phyloP scores from a whole-genome alignment of 2,888 invertebrate species.

The Melieria picta region DNA sequence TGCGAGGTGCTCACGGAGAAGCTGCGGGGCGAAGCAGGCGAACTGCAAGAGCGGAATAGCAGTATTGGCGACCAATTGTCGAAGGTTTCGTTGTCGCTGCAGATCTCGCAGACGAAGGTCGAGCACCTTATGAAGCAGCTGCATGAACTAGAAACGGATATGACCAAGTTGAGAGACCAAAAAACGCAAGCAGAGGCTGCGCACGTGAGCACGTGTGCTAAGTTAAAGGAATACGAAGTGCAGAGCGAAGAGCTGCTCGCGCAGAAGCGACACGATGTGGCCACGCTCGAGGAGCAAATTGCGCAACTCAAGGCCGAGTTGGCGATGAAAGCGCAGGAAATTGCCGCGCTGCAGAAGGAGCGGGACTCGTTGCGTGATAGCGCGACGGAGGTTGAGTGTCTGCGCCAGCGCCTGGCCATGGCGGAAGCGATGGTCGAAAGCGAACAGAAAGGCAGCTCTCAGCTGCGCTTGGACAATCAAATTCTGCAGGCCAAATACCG shows the following conservation, averaged over 20 bases:
- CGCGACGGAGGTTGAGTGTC: constrained; percentile 36
- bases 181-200: constrained; percentile 45
- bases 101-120: constrained; percentile 43
- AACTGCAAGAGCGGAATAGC: constrained; percentile 44
- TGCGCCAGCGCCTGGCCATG: constrained; percentile 40
- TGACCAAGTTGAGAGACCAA: constrained; percentile 41
- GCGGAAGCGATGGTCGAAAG: constrained; percentile 44
- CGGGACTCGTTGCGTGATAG: constrained; percentile 31
- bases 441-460: constrained; percentile 44
- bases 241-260: constrained; percentile 40
- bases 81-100: constrained; percentile 44
- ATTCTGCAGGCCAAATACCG: constrained; percentile 62
- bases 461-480: constrained; percentile 54
- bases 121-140: constrained; percentile 44
- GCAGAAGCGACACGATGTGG: constrained; percentile 39
- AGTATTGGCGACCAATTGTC: constrained; percentile 45
- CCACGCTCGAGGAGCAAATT: constrained; percentile 43
- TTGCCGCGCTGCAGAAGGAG: constrained; percentile 39
- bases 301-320: constrained; percentile 41
- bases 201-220: constrained; percentile 41
- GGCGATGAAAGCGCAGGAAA: constrained; percentile 33
- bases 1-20: constrained; percentile 45
- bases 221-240: constrained; percentile 44
- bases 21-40: constrained; percentile 35
- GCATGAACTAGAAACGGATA: constrained; percentile 41